Percentiles rank a stretch among this genome's conserved stretches.
These are phyloP conservation scores for Poeciliopsis presidionis DNA, from an alignment of 2,797 vertebrate species.

Conservation along the genomic window DNA sequence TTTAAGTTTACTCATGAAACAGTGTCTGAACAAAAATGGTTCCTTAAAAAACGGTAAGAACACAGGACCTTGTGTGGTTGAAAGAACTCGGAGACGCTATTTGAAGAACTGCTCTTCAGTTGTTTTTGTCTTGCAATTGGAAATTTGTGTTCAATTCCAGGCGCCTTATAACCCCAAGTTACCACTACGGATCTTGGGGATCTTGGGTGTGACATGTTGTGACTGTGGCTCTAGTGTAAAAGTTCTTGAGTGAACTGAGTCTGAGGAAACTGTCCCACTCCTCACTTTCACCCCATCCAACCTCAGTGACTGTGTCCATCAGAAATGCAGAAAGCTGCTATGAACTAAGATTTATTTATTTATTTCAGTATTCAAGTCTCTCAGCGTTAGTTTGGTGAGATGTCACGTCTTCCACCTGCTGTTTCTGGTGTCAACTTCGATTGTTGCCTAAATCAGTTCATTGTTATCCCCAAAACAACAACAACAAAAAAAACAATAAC, in stretches of 20 bases:
- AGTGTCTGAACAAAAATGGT: not conserved
- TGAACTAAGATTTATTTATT: not conserved
- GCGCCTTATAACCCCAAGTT: not conserved
- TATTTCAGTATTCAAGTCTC: not conserved
- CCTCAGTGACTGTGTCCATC: not conserved
- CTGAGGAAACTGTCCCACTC: not conserved
- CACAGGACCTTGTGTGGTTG: not conserved
- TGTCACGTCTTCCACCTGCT: slow-evolving; percentile 3
- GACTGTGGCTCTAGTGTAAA: not conserved
- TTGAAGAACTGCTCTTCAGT: not conserved
- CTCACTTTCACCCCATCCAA: not conserved
- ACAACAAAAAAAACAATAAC: not conserved
- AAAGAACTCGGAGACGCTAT: not conserved
- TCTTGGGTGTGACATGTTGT: not conserved
- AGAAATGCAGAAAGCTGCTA: not conserved
- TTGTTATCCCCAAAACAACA: not conserved
- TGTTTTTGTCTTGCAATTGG: not conserved
- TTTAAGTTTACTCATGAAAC: not conserved
- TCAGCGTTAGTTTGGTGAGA: not conserved
- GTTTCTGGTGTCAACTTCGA: not conserved
- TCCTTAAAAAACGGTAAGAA: not conserved
- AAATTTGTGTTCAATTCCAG: not conserved
- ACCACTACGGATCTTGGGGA: not conserved
- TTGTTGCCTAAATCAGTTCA: not conserved
- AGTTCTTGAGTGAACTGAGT: not conserved